Base-by-base conservation (phyloP, 1,140 invertebrate genomes). In the Philaenus spumarius region DNA sequence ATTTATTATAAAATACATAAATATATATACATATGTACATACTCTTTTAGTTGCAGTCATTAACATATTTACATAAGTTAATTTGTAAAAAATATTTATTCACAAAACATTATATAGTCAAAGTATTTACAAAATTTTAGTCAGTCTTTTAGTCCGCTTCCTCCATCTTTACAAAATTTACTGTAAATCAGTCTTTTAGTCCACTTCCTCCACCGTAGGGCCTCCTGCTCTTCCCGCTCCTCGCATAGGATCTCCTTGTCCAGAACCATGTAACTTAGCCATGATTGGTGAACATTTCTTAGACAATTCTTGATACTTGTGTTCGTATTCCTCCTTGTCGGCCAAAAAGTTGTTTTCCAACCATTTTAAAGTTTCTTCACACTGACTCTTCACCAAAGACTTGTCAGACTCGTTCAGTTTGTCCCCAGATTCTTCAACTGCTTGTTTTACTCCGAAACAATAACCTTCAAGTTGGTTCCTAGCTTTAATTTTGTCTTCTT, bases 381-480 rank as follows among this genome's bases (percentile, higher is more conserved):
- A 78, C 61, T 79, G 79, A 40, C 46, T 17, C 45, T 70, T 62
- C 1, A 70, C 70, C 11, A 40, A 55, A 19, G 69, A 67, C 55
- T 72, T 74, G 54, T 76, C 75, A 5, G 62, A 62, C 11, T 72
- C 68, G 0, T 57, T 50, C 1, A 75, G 48, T 56, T 72, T 72
- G 7, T 59, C 40, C 1, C 71, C 73, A 22, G 64, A 59, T 19
- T 75, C 73, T 52, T 76, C 70, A 1, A 72, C 62, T 0, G 70
- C 77, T 71, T 77, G 75, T 67, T 86, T 85, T 52, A 88, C 79
- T 61, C 77, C 80, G 72, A 85, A 90, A 11, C 82, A 77, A 64
- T 90, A 89, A 59, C 77, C 77, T 71, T 90, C 87, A 2, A 89
- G 40, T n/a, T 51, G n/a, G 23, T 97, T 97, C 80, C 95, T 95